Percentiles rank a stretch among this genome's conserved stretches.
phyloP scores from a whole-genome alignment of 2,888 invertebrate species.

The Athalia cordata region DNA sequence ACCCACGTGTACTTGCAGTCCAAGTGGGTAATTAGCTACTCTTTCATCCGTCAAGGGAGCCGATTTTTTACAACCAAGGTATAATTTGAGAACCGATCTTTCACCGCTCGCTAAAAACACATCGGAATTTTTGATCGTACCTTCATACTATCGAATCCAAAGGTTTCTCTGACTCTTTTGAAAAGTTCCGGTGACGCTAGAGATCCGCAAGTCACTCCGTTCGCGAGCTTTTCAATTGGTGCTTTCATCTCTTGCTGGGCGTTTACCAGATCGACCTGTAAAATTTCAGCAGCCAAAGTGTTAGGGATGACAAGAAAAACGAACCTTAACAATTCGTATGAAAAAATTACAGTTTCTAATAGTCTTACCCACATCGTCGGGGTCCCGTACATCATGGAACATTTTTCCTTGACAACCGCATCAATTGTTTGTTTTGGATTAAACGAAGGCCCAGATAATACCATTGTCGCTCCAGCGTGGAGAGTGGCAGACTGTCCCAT shows the following conservation, averaged over 20 bases:
- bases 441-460: conserved; percentile 78
- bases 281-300: not conserved
- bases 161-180: conserved; percentile 73
- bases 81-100: no score
- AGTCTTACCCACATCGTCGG: conserved; percentile 84
- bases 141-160: conserved; percentile 75
- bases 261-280: conserved; percentile 81
- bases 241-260: conserved; percentile 73
- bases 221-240: conserved; percentile 74
- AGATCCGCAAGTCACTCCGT: conserved; percentile 84
- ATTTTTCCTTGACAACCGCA: conserved; percentile 81
- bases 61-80: no score
- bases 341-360: no score
- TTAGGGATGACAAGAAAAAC: not conserved
- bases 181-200: conserved; percentile 80
- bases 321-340: no score
- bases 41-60: no score
- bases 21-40: not conserved
- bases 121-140: conserved; percentile 56
- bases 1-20: not conserved
- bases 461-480: conserved; percentile 78
- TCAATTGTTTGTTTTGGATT: conserved; percentile 79
- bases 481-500: conserved; percentile 78
- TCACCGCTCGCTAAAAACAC: no score
- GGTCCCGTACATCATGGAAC: conserved; percentile 84